Evolutionary conservation across 2,113 vertebrate species (phyloP), one percentile per base, ranked within the genome.

Genomic region (Corythaixoides concolor): DNA sequence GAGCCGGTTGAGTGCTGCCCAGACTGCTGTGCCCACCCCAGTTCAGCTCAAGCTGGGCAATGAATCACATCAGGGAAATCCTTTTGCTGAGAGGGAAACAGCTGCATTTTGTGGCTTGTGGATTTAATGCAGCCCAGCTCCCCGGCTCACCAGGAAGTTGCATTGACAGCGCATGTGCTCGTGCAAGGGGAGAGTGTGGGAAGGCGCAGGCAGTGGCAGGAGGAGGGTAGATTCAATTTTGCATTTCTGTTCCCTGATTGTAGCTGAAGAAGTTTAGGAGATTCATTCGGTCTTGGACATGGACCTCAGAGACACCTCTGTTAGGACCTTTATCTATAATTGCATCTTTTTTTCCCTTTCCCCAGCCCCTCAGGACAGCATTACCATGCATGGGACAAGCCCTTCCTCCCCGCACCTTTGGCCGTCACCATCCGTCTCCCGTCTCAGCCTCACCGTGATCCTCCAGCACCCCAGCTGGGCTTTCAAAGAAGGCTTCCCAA

Each of bases 351-450:
- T 11, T 17, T 33, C n/a, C 84, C 27, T 43, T 56, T 37, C 35
- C 33, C 50, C 50, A 24, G 19, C 45, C 18, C 18, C 5, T 18
- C 16, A 49, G 75, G 60, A 18, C 1, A 4, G 11, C 2, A 12
- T n/a, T 13, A 28, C 5, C n/a, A 7, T 1, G 2, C 10, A 4
- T 0, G 4, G 73, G 32, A 39, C 28, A n/a, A 74, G 28, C 52
- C n/a, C 11, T 59, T 16, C 32, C 17, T 33, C 22, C 60, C 22
- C 1, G 0, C 4, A 3, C 27, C 41, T 23, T 30, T 37, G 56
- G 41, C 63, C 24, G 32, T 20, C 35, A 28, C 11, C 7, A 9
- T 8, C 41, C 55, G 5, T 26, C 75, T 56, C 59, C 53, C 21
- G 2, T 33, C 49, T 64, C 35, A 0, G 0, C 22, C 68, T 50